Evolutionary conservation across 2,888 invertebrate species (phyloP).

Genomic region (Trachelus tabidus): DNA sequence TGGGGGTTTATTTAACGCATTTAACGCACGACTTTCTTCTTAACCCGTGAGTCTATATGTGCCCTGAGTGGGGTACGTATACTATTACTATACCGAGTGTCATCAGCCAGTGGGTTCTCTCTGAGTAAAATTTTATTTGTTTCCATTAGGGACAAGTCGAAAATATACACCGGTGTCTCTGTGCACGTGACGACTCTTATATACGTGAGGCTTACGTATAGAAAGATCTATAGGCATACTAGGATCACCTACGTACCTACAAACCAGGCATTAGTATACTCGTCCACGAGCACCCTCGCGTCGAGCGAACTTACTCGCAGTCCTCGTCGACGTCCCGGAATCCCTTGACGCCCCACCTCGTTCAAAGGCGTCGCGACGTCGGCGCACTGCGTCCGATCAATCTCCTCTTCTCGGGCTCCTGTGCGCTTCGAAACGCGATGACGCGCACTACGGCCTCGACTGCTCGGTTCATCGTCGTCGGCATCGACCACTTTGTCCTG

Average conservation of each 20-base stretch:
- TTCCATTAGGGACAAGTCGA: not conserved
- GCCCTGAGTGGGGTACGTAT: not conserved
- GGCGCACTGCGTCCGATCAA: conserved; percentile 61
- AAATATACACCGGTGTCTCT: not conserved
- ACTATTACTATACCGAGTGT: not conserved
- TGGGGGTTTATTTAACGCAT: not conserved
- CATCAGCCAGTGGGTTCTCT: not conserved
- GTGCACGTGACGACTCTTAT: not conserved
- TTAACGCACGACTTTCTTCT: not conserved
- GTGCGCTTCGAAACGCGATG: conserved; percentile 20
- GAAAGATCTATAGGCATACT: not conserved
- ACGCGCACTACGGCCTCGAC: conserved; percentile 33
- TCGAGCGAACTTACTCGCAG: not conserved
- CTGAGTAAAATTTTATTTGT: not conserved
- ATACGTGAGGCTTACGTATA: not conserved
- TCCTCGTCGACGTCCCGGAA: not conserved
- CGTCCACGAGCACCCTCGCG: not conserved
- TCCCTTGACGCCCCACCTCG: conserved; percentile 24
- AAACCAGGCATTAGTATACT: not conserved
- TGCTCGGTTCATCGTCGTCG: conserved; percentile 17
- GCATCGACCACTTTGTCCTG: not conserved
- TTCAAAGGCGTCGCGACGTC: conserved; percentile 50
- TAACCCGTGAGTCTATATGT: not conserved
- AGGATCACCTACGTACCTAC: not conserved
- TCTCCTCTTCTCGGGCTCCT: conserved; percentile 38